Percentiles rank a stretch among this genome's conserved stretches.
Conservation (phyloP, 2,888 invertebrate species). For the Leptopterna dolabrata region DNA sequence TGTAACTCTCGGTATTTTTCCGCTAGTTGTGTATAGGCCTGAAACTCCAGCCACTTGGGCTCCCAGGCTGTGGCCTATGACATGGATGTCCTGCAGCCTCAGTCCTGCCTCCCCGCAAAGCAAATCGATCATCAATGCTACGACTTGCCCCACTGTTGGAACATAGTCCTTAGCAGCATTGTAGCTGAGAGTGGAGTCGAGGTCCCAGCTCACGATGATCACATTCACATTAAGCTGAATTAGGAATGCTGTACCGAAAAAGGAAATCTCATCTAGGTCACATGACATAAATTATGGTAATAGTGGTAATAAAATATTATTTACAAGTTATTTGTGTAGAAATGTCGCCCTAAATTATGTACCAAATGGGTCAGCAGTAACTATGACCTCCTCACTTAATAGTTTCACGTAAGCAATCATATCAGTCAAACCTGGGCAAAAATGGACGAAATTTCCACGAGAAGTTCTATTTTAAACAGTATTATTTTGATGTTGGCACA, state of each 20-base stretch:
- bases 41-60: slow-evolving; percentile 70
- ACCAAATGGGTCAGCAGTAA: too few species aligned
- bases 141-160: slow-evolving; percentile 22
- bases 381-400: too few species aligned
- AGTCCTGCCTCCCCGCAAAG: slow-evolving; percentile 11
- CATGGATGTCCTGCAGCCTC: slow-evolving; percentile 37
- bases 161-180: background rate
- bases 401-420: too few species aligned
- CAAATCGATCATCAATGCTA: slow-evolving; percentile 31
- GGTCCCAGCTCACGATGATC: slow-evolving; percentile 46
- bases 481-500: too few species aligned
- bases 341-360: too few species aligned
- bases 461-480: too few species aligned
- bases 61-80: slow-evolving; percentile 58
- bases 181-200: slow-evolving; percentile 4
- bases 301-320: too few species aligned
- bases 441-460: too few species aligned
- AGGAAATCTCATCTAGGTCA: background rate
- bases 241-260: slow-evolving; percentile 2
- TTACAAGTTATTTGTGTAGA: too few species aligned
- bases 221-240: slow-evolving; percentile 37
- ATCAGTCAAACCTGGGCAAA: too few species aligned
- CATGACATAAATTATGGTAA: background rate
- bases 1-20: slow-evolving; percentile 24
- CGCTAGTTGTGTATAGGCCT: slow-evolving; percentile 64